Percentiles rank a stretch among this genome's conserved stretches.
Conservation (phyloP, 2,888 invertebrate genomes). For the Macropis europaea region DNA sequence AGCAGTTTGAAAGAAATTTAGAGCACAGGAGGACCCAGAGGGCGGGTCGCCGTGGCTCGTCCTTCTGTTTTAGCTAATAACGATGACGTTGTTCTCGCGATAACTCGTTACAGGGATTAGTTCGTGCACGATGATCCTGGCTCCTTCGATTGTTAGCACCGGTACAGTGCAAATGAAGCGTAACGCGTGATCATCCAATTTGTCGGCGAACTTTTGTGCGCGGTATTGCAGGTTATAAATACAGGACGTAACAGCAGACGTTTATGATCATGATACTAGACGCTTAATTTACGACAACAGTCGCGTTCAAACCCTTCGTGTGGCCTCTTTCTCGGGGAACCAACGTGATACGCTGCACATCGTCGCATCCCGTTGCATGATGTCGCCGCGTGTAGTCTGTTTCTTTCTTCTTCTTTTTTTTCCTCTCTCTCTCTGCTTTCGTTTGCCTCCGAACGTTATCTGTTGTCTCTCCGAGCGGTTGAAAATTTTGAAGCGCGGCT, state of each 20-base stretch:
- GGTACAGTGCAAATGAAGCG: slow-evolving; percentile 22
- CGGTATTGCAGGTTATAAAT: slow-evolving; percentile 56
- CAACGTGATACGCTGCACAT: slow-evolving; percentile 7
- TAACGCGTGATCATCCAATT: slow-evolving; percentile 55
- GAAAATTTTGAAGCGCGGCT: too few relatives aligned
- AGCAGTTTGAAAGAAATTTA: too few relatives aligned
- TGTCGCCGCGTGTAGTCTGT: too few relatives aligned
- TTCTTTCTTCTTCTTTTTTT: too few relatives aligned
- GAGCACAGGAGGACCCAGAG: too few relatives aligned
- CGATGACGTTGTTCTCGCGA: background rate
- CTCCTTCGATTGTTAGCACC: slow-evolving; percentile 22
- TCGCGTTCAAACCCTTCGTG: background rate
- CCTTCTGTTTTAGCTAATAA: background rate
- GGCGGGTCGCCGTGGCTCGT: too few relatives aligned
- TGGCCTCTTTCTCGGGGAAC: slow-evolving; percentile 5
- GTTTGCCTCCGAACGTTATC: too few relatives aligned
- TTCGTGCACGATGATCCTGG: background rate
- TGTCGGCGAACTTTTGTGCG: slow-evolving; percentile 59
- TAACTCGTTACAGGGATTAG: background rate
- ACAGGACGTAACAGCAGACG: slow-evolving; percentile 53
- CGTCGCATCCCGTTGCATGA: background rate
- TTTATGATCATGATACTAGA: slow-evolving; percentile 54
- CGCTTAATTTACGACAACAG: slow-evolving; percentile 52
- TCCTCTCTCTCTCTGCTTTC: too few relatives aligned
- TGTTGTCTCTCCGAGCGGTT: too few relatives aligned